Evolutionary conservation across 2,113 vertebrate genomes (phyloP), one percentile per base, ranked within the genome.

Genomic region (Megaceryle torquata): DNA sequence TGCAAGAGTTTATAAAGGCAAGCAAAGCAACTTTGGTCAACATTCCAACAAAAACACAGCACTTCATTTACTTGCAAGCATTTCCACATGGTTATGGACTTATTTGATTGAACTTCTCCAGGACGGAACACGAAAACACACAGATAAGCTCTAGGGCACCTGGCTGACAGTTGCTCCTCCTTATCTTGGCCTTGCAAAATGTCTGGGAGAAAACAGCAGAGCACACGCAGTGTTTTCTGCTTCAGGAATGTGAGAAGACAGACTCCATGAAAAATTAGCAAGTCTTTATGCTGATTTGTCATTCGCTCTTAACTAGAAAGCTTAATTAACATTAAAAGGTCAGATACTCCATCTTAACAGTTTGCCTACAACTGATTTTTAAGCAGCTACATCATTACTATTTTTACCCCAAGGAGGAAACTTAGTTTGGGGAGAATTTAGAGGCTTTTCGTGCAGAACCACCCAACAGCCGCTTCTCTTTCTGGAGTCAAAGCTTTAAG

Each of bases 81-180:
- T 41, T 94, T 93, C 80, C 77, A 82, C 53, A 25, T 31, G 70
- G 89, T 92, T 95, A 68, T 65, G 86, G 80, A 43, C 41, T 76
- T 69, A 41, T 94, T 90, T 76, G 88, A 84, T 88, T 71, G 46
- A 91, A 82, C n/a, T 92, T 91, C 86, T 87, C 61, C 70, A 79
- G 81, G 91, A 89, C 83, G 91, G 86, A 95, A 84, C 56, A 85
- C 0, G 0, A 89, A 85, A 96, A 69, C 86, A 94, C 28, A 21
- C 39, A 82, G 95, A 97, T 94, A 97, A 97, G 92, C 86, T 81
- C 80, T 78, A 75, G 93, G 95, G 91, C 92, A 96, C 77, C 88
- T 89, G 81, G 69, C 63, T 94, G 86, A 93, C 83, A 93, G 86
- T 85, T 86, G 77, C 80, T 94, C 74, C 80, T 93, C 81, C 77